phyloP scores from a whole-genome alignment of 2,888 invertebrate genomes.

The Alentia gelatinosa region DNA sequence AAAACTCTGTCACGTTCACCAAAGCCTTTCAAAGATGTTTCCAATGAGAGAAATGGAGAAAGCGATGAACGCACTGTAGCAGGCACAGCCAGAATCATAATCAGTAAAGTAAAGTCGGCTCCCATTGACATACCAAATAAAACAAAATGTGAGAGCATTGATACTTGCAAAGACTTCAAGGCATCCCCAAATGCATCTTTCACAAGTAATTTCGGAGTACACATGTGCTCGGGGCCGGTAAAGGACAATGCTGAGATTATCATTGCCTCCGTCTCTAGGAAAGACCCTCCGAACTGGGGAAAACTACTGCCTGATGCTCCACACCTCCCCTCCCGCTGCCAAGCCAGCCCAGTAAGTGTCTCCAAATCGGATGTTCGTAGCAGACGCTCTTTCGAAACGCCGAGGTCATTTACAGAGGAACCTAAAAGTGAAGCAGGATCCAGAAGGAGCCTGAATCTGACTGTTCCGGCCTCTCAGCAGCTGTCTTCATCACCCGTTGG shows the following conservation, averaged over 20 bases:
- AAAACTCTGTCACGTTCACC: neutral
- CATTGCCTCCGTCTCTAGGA: neutral
- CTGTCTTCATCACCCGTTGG: neutral
- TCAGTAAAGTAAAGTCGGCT: neutral
- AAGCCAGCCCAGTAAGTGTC: neutral
- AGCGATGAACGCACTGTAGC: neutral
- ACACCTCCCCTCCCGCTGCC: neutral
- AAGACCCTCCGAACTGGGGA: neutral
- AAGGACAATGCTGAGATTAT: neutral
- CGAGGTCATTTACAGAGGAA: constrained; percentile 8
- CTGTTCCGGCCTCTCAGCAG: neutral
- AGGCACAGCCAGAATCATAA: neutral
- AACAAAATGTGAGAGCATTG: neutral
- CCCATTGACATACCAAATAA: neutral
- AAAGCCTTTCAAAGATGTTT: neutral
- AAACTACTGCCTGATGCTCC: neutral
- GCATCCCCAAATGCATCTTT: neutral
- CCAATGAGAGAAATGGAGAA: neutral
- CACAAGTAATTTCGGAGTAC: neutral
- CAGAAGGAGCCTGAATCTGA: neutral
- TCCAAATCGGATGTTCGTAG: neutral
- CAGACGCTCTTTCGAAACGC: neutral
- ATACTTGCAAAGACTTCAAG: neutral
- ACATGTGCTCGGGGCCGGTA: neutral
- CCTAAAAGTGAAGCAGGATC: neutral